phyloP scores from a whole-genome alignment of 1,140 invertebrate genomes.

The Aphelinus certus region DNA sequence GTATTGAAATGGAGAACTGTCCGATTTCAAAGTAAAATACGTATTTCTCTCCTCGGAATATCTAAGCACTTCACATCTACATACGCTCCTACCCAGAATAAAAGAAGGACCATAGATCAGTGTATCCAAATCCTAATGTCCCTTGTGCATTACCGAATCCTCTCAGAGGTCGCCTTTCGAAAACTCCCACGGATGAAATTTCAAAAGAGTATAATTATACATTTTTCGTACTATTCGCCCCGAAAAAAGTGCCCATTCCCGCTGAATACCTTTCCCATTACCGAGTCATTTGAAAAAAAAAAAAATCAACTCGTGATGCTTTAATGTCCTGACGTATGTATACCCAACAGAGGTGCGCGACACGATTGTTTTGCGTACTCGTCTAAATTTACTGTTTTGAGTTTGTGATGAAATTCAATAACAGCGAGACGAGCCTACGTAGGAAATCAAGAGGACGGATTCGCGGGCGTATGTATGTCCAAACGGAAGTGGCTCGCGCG shows the following conservation, averaged over 20 bases:
- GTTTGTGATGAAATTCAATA: too few species aligned
- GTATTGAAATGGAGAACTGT: neutral
- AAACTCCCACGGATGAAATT: neutral
- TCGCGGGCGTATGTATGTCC: too few species aligned
- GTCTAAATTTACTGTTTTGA: too few species aligned
- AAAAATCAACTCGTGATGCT: neutral
- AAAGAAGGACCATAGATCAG: neutral
- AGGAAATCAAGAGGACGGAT: too few species aligned
- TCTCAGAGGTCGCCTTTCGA: neutral
- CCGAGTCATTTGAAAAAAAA: neutral
- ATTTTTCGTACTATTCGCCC: neutral
- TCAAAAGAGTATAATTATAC: neutral
- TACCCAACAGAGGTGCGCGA: too few species aligned
- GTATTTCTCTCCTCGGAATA: neutral
- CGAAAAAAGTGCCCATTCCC: neutral
- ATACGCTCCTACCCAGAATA: neutral
- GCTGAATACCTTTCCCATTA: neutral
- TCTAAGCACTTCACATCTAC: neutral
- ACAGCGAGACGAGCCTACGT: too few species aligned
- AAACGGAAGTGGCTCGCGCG: too few species aligned
- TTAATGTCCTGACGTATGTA: too few species aligned
- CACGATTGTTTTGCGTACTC: too few species aligned
- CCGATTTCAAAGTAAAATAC: conserved; percentile 7
- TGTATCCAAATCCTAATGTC: neutral
- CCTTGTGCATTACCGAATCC: neutral